Base-by-base conservation (phyloP, 2,797 vertebrate species). In the Tolypeutes matacus region DNA sequence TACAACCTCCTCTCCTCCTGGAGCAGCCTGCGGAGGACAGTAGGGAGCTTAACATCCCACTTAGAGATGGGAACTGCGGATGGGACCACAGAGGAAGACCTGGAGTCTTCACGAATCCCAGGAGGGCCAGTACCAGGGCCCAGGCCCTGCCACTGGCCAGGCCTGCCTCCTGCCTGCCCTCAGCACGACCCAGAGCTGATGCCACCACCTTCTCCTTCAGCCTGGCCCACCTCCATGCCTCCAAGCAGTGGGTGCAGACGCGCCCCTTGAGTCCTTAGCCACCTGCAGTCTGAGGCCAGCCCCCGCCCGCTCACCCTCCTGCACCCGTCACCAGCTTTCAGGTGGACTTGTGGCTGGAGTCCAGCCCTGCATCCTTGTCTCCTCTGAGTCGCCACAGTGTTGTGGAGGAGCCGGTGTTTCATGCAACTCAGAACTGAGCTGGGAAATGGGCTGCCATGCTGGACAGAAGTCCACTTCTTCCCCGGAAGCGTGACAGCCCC, bases 221-320 rank as follows among this genome's bases (percentile, higher is more conserved):
- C 9, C 39, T 25, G 21, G 75, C 72, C 27, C 13, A 21, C 5
- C 0, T 3, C 27, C 29, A 23, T 51, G 49, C 49, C 75, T 14
- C 36, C 1, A 1, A 64, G 3, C 34, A n/a, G 27, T 25, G 69
- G 31, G 53, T 27, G 6, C 5, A 10, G 62, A 3, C 25, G 29
- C 42, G 31, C n/a, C 0, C 27, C n/a, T 13, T 1, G 1, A 1
- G 73, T 2, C 46, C 18, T 23, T 21, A 8, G 11, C 21, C 14
- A 11, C 51, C 17, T 29, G 11, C 9, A 14, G 60, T 7, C 29
- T 10, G 14, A 8, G 6, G n/a, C n/a, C 23, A 11, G 25, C n/a
- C 25, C 39, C 51, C 0, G 36, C 87, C n/a, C n/a, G 7, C 64
- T 72, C 10, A 14, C 31, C 21, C 14, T 8, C n/a, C 29, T 17